Percentiles rank a stretch among this genome's conserved stretches.
These are phyloP conservation scores for Echeneis naucrates DNA, from an alignment of 2,797 vertebrate genomes.

Conservation along the genomic window DNA sequence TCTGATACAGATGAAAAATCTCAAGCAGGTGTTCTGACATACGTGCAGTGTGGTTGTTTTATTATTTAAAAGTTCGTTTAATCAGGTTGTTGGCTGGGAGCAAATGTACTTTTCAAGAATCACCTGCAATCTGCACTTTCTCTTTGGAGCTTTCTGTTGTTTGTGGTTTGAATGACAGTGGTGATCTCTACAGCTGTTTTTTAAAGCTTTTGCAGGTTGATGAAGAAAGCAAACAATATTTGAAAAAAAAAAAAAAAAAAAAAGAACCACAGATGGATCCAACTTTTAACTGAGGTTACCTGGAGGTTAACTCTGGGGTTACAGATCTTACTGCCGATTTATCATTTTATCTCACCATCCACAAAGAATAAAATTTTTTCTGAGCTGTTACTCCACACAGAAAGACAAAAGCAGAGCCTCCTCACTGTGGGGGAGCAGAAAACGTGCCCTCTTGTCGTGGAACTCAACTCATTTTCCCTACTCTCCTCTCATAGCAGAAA, in stretches of 20 bases:
- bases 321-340: neutral
- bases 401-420: neutral
- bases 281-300: neutral
- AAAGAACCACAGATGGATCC: neutral
- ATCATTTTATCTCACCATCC: neutral
- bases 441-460: neutral
- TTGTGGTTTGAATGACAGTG: neutral
- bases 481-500: neutral
- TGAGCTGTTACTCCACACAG: neutral
- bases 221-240: neutral
- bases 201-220: neutral
- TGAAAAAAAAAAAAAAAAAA: no score
- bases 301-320: neutral
- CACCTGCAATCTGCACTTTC: conserved; percentile 1
- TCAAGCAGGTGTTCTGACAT: conserved; percentile 50
- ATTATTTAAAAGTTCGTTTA: conserved; percentile 44
- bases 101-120: conserved; percentile 6
- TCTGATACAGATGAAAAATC: conserved; percentile 14
- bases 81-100: neutral
- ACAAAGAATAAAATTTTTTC: neutral
- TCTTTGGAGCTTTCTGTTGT: neutral
- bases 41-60: conserved; percentile 36
- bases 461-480: neutral
- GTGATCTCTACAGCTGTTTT: neutral
- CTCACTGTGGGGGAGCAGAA: neutral